A percentile compares a stretch with the other conserved stretches of the same genome.
These are phyloP conservation scores for Brenthis daphne DNA, from an alignment of 2,888 invertebrate genomes.

Conservation along the genomic window DNA sequence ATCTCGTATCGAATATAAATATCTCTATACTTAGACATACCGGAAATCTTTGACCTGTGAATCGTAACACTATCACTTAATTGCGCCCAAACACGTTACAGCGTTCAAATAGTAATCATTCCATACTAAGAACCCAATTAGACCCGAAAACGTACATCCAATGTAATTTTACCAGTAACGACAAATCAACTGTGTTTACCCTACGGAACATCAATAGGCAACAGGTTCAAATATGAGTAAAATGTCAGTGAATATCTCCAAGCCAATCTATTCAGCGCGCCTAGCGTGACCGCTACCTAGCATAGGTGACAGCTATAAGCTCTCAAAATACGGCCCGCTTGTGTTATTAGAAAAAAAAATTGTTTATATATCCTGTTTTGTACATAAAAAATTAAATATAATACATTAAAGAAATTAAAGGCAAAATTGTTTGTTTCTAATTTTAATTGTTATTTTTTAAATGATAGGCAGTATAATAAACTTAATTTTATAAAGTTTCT, in stretches of 20 bases:
- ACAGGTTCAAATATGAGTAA: conserved; percentile 30
- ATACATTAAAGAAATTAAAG: too few species aligned
- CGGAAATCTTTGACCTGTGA: conserved; percentile 7
- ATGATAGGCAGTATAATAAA: too few species aligned
- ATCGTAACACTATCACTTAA: conserved; percentile 10
- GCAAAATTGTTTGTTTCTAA: too few species aligned
- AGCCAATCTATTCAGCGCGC: conserved; percentile 17
- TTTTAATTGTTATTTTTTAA: too few species aligned
- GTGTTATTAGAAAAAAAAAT: background rate
- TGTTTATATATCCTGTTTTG: too few species aligned
- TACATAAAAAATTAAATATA: too few species aligned
- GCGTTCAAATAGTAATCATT: background rate
- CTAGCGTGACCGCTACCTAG: conserved; percentile 17
- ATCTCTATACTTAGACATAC: conserved; percentile 6
- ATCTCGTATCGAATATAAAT: background rate
- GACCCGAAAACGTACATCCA: conserved; percentile 2
- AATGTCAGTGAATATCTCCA: conserved; percentile 26
- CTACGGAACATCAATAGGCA: conserved; percentile 23
- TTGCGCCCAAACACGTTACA: conserved; percentile 9
- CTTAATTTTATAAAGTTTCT: too few species aligned
- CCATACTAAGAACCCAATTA: conserved; percentile 17
- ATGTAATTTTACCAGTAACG: conserved; percentile 6
- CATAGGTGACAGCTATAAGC: background rate
- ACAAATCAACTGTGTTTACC: conserved; percentile 23
- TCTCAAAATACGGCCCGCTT: background rate